Conservation (phyloP, 2,113 vertebrate genomes). For the Pagrus major region DNA sequence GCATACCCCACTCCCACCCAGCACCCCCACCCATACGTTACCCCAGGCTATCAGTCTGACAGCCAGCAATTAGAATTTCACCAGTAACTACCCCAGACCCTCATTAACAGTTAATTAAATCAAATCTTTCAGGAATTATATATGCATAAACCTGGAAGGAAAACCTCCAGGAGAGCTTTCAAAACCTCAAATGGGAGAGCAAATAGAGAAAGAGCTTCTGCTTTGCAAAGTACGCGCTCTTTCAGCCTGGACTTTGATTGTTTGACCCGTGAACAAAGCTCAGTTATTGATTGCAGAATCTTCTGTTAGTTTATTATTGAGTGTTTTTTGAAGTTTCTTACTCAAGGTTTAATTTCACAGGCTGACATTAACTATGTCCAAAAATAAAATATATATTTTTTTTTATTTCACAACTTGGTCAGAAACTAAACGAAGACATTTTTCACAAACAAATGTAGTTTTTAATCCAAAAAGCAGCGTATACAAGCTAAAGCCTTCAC, state of each 20-base stretch:
- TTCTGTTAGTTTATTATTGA: background rate
- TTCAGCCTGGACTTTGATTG: background rate
- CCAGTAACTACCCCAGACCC: constrained; percentile 83
- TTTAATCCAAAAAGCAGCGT: constrained; percentile 81
- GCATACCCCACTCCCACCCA: constrained; percentile 31
- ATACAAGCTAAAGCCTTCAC: constrained; percentile 59
- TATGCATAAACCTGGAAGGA: constrained; percentile 51
- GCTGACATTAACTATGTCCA: background rate
- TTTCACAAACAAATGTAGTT: constrained; percentile 52
- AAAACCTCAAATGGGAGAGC: background rate
- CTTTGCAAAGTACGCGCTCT: background rate
- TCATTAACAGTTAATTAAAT: constrained; percentile 86
- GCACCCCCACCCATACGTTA: constrained; percentile 46
- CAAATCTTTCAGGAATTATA: constrained; percentile 80
- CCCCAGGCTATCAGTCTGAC: constrained; percentile 74
- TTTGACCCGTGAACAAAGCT: background rate
- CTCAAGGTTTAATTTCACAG: background rate
- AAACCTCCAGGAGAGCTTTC: constrained; percentile 31
- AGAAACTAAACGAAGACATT: background rate
- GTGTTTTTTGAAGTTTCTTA: background rate
- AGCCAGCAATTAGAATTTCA: constrained; percentile 81
- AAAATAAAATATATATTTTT: background rate
- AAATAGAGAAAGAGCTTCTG: constrained; percentile 36
- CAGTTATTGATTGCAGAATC: background rate
- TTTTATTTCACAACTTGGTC: no score